These are phyloP conservation scores for Lypha dubia DNA, from an alignment of 2,888 invertebrate species.

Conservation along the genomic window DNA sequence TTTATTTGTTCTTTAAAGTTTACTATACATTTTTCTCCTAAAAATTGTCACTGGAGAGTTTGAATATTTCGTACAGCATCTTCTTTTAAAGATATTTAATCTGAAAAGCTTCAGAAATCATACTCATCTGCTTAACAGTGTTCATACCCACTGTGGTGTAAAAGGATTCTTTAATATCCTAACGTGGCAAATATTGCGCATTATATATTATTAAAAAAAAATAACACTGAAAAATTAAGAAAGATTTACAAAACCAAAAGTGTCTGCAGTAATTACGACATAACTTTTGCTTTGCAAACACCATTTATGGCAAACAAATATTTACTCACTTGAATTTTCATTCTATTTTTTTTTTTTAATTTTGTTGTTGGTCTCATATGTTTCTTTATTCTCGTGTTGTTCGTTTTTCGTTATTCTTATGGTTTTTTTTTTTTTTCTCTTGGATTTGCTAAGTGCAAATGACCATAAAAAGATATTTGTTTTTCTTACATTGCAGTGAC, in stretches of 20 bases:
- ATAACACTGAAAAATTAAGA: background rate
- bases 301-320: constrained; percentile 62
- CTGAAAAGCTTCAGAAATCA: too few relatives aligned
- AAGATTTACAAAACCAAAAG: background rate
- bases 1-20: too few relatives aligned
- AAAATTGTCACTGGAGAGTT: too few relatives aligned
- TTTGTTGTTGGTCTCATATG: background rate
- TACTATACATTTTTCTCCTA: too few relatives aligned
- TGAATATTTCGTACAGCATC: too few relatives aligned
- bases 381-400: too few relatives aligned
- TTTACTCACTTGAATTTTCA: constrained; percentile 59
- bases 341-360: constrained; percentile 51
- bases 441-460: constrained; percentile 55
- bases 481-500: constrained; percentile 9
- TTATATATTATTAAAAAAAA: constrained; percentile 29
- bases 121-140: too few relatives aligned
- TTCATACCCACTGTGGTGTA: too few relatives aligned
- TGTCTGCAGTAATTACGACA: constrained; percentile 64
- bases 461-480: constrained; percentile 57
- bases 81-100: too few relatives aligned
- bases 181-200: constrained; percentile 47
- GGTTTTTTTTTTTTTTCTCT: background rate
- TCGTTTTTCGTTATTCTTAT: constrained; percentile 18
- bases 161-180: constrained; percentile 30
- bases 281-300: constrained; percentile 52